Conservation (phyloP, 2,797 vertebrate genomes). For the Varecia variegata region DNA sequence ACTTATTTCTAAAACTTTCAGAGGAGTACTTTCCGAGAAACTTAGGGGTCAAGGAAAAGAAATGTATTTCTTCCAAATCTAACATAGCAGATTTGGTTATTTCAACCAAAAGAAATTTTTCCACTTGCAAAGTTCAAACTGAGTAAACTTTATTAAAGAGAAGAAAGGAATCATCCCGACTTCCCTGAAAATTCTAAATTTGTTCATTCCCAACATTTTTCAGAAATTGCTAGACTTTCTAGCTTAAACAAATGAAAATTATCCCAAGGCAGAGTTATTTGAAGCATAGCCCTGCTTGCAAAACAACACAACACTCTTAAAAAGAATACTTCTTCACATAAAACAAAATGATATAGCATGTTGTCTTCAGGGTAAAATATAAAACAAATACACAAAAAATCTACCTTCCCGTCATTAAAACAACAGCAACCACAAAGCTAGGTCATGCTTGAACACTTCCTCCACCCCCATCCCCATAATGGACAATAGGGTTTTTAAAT, state of each 20-base stretch:
- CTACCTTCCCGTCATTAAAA: background rate
- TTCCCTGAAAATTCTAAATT: background rate
- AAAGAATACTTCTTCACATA: background rate
- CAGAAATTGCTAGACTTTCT: slow-evolving; percentile 19
- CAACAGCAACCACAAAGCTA: background rate
- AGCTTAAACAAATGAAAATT: background rate
- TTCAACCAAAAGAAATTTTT: slow-evolving; percentile 30
- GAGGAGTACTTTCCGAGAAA: background rate
- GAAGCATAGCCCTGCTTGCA: background rate
- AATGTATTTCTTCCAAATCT: slow-evolving; percentile 18
- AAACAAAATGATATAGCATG: background rate
- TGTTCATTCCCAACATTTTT: background rate
- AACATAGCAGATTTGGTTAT: background rate
- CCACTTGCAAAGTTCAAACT: slow-evolving; percentile 19
- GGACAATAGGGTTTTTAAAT: slow-evolving; percentile 16
- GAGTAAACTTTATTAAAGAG: background rate
- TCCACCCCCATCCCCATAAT: background rate
- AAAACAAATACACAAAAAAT: background rate
- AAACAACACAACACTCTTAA: background rate
- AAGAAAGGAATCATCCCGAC: background rate
- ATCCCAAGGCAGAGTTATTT: background rate
- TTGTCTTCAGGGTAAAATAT: background rate
- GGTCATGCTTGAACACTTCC: background rate
- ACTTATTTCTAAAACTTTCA: slow-evolving; percentile 24
- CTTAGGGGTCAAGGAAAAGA: background rate